phyloP scores from a whole-genome alignment of 1,140 invertebrate genomes.

The Muscidifurax raptorellus region DNA sequence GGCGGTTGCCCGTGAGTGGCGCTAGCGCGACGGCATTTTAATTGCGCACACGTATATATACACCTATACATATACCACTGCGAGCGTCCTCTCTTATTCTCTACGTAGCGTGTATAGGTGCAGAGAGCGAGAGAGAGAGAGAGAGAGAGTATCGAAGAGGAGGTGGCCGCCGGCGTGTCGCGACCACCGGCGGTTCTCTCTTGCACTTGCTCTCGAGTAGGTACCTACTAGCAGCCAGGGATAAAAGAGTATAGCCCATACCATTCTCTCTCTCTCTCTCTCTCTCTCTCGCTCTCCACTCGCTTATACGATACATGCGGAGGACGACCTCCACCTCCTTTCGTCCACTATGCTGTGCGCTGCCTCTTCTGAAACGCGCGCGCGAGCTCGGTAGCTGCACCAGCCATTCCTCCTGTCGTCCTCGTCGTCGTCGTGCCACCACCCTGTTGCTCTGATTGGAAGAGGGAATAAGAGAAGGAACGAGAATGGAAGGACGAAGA shows the following conservation, averaged over 20 bases:
- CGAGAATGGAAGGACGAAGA: background rate
- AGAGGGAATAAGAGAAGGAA: background rate
- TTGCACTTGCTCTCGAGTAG: background rate
- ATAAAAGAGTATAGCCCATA: constrained; percentile 11
- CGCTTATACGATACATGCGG: constrained; percentile 56
- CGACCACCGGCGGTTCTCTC: background rate
- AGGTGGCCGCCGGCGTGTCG: background rate
- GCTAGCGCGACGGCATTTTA: constrained; percentile 75
- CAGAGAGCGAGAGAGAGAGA: too few species aligned
- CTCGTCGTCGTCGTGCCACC: background rate
- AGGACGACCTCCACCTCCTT: constrained; percentile 64
- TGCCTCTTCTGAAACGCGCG: background rate
- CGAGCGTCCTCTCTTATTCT: too few species aligned
- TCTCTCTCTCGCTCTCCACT: background rate
- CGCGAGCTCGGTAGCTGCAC: background rate
- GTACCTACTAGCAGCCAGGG: background rate
- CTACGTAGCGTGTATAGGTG: background rate
- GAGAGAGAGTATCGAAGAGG: background rate
- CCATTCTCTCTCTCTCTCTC: too few species aligned
- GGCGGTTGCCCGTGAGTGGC: constrained; percentile 72
- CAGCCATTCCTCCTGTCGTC: constrained; percentile 32
- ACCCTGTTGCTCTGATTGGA: constrained; percentile 32
- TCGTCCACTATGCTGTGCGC: background rate
- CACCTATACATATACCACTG: too few species aligned
- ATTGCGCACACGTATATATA: constrained; percentile 62